Conservation (phyloP, 2,797 vertebrate species). For the Hephaestus fuliginosus region DNA sequence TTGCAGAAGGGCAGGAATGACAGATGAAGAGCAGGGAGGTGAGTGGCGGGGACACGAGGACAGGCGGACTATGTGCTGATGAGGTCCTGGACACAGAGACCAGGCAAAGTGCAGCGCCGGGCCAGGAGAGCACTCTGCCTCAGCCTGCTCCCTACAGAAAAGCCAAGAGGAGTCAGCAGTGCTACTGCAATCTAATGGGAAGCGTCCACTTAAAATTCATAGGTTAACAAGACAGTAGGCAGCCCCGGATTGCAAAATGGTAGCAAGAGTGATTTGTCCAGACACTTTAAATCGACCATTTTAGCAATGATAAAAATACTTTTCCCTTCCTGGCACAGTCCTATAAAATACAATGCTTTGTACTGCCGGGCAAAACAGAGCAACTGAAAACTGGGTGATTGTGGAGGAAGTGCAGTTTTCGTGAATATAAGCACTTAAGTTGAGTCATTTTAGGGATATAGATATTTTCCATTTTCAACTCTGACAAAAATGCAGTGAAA, state of each 20-base stretch:
- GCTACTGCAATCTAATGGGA: constrained; percentile 70
- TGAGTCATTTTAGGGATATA: constrained; percentile 72
- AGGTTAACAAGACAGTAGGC: constrained; percentile 75
- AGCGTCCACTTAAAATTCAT: constrained; percentile 72
- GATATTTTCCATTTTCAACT: constrained; percentile 82
- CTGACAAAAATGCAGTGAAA: constrained; percentile 77
- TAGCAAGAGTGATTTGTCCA: constrained; percentile 61
- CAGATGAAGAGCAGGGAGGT: constrained; percentile 84
- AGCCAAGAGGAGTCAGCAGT: constrained; percentile 74
- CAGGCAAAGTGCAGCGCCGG: constrained; percentile 71
- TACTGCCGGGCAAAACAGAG: constrained; percentile 48
- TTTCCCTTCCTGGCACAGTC: constrained; percentile 48
- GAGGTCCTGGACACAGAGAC: constrained; percentile 80
- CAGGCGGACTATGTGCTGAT: constrained; percentile 78
- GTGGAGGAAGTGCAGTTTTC: constrained; percentile 50
- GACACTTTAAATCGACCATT: constrained; percentile 65
- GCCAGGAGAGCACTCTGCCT: constrained; percentile 70
- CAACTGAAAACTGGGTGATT: constrained; percentile 61
- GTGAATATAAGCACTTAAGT: constrained; percentile 71
- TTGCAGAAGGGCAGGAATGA: constrained; percentile 88
- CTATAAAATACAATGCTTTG: constrained; percentile 60
- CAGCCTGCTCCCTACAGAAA: constrained; percentile 68
- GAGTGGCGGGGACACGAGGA: constrained; percentile 75
- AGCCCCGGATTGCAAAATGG: constrained; percentile 65
- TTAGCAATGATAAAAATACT: constrained; percentile 66